These are phyloP conservation scores for Dascillus cervinus DNA, from an alignment of 2,888 invertebrate species.

Conservation along the genomic window DNA sequence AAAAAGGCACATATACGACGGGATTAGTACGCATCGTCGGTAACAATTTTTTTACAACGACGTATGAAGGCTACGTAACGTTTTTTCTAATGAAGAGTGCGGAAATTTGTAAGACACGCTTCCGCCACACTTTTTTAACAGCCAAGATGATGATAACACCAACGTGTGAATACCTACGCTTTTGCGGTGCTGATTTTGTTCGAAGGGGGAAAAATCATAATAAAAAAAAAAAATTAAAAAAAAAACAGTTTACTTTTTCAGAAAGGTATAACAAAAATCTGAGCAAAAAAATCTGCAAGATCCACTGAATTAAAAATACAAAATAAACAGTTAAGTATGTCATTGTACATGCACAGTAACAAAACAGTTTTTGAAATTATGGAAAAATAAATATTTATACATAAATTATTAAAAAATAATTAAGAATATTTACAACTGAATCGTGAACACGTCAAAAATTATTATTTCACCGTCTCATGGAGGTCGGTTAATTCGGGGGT, in stretches of 20 bases:
- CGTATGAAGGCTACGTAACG: conserved; percentile 7
- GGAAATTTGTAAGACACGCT: no score
- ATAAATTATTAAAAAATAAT: conserved; percentile 15
- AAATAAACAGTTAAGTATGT: conserved; percentile 36
- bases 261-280: conserved; percentile 20
- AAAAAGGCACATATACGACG: conserved; percentile 12
- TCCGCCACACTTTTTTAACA: conserved; percentile 1
- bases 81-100: no score
- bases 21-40: conserved; percentile 7
- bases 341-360: conserved; percentile 35
- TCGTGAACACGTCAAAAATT: conserved; percentile 15
- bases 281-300: conserved; percentile 25
- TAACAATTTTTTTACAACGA: conserved; percentile 4
- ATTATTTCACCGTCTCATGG: no score
- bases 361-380: conserved; percentile 31
- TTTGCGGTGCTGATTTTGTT: no score
- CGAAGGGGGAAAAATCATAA: conserved; percentile 3
- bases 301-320: conserved; percentile 33
- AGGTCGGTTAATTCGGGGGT: no score
- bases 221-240: conserved; percentile 14
- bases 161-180: no score
- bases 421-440: conserved; percentile 12
- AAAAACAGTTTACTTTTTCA: conserved; percentile 22
- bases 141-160: no score
- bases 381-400: conserved; percentile 29